Evolutionary conservation across 1,140 invertebrate species (phyloP), one percentile per base, ranked within the genome.

Genomic region (Ooceraea biroi): DNA sequence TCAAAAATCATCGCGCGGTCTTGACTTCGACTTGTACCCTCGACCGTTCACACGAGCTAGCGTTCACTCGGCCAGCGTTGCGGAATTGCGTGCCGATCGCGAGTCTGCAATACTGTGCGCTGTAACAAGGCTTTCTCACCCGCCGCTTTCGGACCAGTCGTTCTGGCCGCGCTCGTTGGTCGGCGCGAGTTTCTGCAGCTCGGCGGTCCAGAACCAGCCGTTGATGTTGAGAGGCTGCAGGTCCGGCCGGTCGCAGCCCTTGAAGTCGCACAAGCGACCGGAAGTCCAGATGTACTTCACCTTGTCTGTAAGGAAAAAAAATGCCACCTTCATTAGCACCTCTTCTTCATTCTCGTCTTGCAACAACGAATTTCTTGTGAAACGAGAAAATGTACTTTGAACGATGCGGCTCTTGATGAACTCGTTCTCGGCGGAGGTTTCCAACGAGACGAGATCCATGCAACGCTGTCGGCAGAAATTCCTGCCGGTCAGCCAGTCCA

Each of bases 181-280:
- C 22, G 97, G 97, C 0, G 97, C 96, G 83, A 98, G 92, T 92
- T 97, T 97, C 92, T 97, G 96, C 19, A 97, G 95, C 82, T 96
- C 97, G 5, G 97, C 97, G 17, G 97, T 97, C 97, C 97, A 98
- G 95, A 98, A 98, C 97, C 97, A 98, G 19, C 97, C 97, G 87
- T 98, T 97, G 65, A 97, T 93, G 44, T 96, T 95, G n/a, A 96
- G 95, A 11, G 97, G 97, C 85, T 97, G 95, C 63, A 98, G 94
- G 91, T 98, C 97, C 19, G 97, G 95, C 82, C 97, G 96, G 86
- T 97, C 96, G 89, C 97, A 98, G 58, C 97, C 97, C 91, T 97
- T 97, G 95, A 98, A 98, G 93, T 98, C 97, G 90, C 97, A 98
- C 22, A 97, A 94, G 73, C 97, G 96, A 77, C 97, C 97, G 25